Percentiles rank a stretch among this genome's conserved stretches.
phyloP scores from a whole-genome alignment of 2,797 vertebrate species.

The Clarias laeviceps region DNA sequence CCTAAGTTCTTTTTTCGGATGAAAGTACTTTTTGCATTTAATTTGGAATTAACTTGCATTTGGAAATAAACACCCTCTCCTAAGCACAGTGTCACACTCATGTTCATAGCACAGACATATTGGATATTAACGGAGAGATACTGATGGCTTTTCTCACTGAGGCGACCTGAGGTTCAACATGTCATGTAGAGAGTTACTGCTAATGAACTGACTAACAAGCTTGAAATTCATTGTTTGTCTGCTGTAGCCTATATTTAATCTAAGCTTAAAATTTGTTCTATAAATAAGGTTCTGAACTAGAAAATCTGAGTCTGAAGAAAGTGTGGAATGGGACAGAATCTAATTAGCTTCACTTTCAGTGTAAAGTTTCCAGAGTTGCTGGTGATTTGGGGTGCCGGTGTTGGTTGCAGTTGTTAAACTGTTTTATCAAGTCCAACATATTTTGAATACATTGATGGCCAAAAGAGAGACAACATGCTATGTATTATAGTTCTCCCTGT shows the following conservation, averaged over 20 bases:
- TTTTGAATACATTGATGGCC: too few species aligned
- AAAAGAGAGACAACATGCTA: too few species aligned
- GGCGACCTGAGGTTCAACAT: conserved; percentile 10
- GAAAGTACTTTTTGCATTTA: too few species aligned
- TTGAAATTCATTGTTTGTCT: conserved; percentile 12
- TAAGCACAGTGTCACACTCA: background rate
- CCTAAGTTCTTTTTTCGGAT: too few species aligned
- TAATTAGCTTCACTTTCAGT: too few species aligned
- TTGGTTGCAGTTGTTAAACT: too few species aligned
- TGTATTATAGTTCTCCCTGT: too few species aligned
- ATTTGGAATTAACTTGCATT: too few species aligned
- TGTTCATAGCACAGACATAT: conserved; percentile 16
- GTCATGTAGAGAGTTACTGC: background rate
- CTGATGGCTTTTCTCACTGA: background rate
- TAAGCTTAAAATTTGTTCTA: background rate
- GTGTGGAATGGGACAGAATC: too few species aligned
- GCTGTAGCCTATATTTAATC: background rate
- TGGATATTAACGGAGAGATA: background rate
- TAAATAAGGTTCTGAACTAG: background rate
- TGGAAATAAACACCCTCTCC: background rate
- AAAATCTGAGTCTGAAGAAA: background rate
- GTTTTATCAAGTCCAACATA: too few species aligned
- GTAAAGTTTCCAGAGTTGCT: too few species aligned
- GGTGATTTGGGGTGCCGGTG: too few species aligned
- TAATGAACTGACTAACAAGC: conserved; percentile 3